These are phyloP conservation scores for Heptranchias perlo DNA, from an alignment of 2,113 vertebrate species.

Conservation along the genomic window DNA sequence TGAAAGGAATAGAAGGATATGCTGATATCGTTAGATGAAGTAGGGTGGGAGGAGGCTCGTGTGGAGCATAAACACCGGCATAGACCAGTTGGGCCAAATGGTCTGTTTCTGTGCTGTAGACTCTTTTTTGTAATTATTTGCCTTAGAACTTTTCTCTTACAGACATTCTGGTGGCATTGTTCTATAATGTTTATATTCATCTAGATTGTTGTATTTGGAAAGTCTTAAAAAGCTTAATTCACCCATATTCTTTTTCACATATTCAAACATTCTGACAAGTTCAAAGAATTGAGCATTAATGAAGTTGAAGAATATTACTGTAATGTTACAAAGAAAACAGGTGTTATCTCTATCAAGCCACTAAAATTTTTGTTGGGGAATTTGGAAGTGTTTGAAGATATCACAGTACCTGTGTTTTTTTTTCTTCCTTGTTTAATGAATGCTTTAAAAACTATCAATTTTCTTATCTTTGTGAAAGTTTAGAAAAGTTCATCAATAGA, in stretches of 20 bases:
- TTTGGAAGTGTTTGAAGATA: slow-evolving; percentile 17
- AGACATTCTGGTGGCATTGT: neutral
- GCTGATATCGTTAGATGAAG: no score
- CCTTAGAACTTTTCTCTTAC: neutral
- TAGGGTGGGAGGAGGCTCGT: no score
- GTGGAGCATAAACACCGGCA: no score
- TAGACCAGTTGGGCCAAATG: no score
- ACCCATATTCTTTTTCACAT: neutral
- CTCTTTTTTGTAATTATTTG: no score
- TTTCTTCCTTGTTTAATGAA: neutral
- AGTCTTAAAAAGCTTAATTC: neutral
- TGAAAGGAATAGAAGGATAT: no score
- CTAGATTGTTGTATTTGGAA: neutral
- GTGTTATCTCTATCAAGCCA: neutral
- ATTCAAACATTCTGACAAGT: neutral
- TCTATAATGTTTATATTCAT: neutral
- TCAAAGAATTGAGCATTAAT: neutral
- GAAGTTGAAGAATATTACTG: neutral
- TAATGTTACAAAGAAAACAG: neutral
- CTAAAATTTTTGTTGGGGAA: neutral
- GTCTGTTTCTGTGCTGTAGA: no score
- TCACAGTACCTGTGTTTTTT: neutral
- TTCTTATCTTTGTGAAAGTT: neutral
- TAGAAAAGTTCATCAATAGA: neutral
- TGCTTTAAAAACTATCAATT: neutral